A percentile compares a stretch with the other conserved stretches of the same genome.
Evolutionary conservation across 2,888 invertebrate genomes (phyloP).

Genomic region (Orthosia cruda): DNA sequence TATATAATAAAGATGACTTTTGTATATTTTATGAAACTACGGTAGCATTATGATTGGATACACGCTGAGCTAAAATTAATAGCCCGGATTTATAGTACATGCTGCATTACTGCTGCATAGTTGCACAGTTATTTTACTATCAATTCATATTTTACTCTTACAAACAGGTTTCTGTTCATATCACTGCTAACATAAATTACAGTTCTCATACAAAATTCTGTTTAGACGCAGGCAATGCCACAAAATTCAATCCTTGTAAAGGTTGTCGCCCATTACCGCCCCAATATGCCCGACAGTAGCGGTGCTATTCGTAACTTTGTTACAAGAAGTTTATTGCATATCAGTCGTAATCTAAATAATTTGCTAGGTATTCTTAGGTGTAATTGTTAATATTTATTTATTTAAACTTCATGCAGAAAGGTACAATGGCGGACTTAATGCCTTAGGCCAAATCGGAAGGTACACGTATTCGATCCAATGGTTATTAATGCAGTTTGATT

Average conservation of each 20-base stretch:
- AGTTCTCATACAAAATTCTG: conserved; percentile 73
- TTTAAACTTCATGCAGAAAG: too few species aligned
- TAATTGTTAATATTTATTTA: background rate
- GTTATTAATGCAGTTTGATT: background rate
- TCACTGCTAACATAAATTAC: conserved; percentile 59
- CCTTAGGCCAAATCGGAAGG: background rate
- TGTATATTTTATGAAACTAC: too few species aligned
- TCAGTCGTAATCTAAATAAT: background rate
- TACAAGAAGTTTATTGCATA: background rate
- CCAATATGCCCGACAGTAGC: background rate
- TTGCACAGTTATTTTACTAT: conserved; percentile 3
- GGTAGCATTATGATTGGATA: background rate
- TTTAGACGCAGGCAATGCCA: conserved; percentile 69
- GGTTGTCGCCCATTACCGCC: conserved; percentile 29
- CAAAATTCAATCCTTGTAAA: conserved; percentile 80
- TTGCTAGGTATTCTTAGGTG: background rate
- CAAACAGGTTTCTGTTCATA: conserved; percentile 21
- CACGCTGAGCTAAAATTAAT: background rate
- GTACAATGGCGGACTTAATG: too few species aligned
- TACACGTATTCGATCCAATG: too few species aligned
- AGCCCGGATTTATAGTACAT: background rate
- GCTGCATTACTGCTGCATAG: too few species aligned
- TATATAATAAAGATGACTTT: too few species aligned
- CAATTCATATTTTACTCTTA: conserved; percentile 9
- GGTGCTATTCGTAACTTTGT: background rate